Conservation (phyloP, 64 coral and sea anemone genomes). For the Hydrozoanthus tunicans region DNA sequence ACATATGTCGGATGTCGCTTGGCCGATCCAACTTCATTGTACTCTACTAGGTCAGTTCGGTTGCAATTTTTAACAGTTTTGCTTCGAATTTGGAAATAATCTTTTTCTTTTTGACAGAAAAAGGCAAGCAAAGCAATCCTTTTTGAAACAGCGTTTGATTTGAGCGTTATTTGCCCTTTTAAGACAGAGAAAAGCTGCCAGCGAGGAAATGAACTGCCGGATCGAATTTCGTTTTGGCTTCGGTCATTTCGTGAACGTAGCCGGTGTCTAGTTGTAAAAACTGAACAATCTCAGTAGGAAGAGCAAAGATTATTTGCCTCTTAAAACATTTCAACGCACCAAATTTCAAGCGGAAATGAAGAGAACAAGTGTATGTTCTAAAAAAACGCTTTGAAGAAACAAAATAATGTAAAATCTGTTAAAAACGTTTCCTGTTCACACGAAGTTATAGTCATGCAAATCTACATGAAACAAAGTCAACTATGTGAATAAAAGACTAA, state of each 20-base stretch:
- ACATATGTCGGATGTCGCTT: background rate
- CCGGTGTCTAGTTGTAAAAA: background rate
- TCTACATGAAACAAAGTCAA: conserved; percentile 36
- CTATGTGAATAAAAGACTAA: background rate
- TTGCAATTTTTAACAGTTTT: too few species aligned
- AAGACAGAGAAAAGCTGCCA: background rate
- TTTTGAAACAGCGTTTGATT: background rate
- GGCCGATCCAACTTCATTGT: background rate
- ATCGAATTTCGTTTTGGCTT: conserved; percentile 63
- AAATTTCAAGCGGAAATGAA: background rate
- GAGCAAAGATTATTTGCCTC: background rate
- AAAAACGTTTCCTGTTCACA: background rate
- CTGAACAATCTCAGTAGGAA: background rate
- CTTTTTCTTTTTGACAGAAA: background rate
- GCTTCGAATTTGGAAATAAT: background rate
- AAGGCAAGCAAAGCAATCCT: background rate
- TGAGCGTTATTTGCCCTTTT: background rate
- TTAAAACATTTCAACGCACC: background rate
- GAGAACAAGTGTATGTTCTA: background rate
- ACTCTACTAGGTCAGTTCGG: background rate
- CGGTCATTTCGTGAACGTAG: conserved; percentile 33
- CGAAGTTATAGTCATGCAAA: background rate
- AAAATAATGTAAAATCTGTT: background rate
- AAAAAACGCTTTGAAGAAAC: background rate
- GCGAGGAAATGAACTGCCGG: conserved; percentile 3